phyloP scores from a whole-genome alignment of 2,888 invertebrate genomes.

The Palloptera scutellata region DNA sequence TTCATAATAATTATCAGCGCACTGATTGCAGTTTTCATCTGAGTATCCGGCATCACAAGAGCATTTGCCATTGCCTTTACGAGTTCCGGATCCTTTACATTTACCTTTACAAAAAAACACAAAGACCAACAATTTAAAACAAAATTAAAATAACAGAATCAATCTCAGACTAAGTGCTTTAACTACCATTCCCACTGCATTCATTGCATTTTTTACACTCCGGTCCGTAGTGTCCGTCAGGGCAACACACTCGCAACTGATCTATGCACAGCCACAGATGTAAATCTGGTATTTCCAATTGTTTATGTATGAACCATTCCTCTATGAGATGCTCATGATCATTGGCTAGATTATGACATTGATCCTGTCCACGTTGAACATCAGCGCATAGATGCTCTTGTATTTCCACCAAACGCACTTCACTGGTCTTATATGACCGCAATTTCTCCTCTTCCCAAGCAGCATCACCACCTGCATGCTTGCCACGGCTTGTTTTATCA shows the following conservation, averaged over 20 bases:
- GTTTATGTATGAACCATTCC: slow-evolving; percentile 86
- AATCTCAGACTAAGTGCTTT: not conserved
- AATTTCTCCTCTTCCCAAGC: slow-evolving; percentile 93
- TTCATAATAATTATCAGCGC: slow-evolving; percentile 76
- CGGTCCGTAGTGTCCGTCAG: slow-evolving; percentile 81
- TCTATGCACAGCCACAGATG: slow-evolving; percentile 82
- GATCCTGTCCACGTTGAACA: slow-evolving; percentile 73
- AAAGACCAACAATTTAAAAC: no score
- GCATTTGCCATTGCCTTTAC: slow-evolving; percentile 93
- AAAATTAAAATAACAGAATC: no score
- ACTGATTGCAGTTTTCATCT: slow-evolving; percentile 81
- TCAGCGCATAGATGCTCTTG: slow-evolving; percentile 87
- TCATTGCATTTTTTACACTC: slow-evolving; percentile 83
- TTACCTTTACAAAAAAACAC: no score
- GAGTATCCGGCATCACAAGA: slow-evolving; percentile 83
- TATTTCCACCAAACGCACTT: slow-evolving; percentile 89
- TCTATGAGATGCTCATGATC: slow-evolving; percentile 83
- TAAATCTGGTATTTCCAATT: slow-evolving; percentile 68
- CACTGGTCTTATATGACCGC: slow-evolving; percentile 83
- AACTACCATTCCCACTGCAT: slow-evolving; percentile 76
- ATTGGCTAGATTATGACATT: slow-evolving; percentile 87
- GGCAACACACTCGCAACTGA: slow-evolving; percentile 81
- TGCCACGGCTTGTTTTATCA: slow-evolving; percentile 82
- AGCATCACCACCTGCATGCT: slow-evolving; percentile 92
- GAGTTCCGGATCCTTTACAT: slow-evolving; percentile 84